phyloP scores from a whole-genome alignment of 2,113 vertebrate species.

The Natator depressus region DNA sequence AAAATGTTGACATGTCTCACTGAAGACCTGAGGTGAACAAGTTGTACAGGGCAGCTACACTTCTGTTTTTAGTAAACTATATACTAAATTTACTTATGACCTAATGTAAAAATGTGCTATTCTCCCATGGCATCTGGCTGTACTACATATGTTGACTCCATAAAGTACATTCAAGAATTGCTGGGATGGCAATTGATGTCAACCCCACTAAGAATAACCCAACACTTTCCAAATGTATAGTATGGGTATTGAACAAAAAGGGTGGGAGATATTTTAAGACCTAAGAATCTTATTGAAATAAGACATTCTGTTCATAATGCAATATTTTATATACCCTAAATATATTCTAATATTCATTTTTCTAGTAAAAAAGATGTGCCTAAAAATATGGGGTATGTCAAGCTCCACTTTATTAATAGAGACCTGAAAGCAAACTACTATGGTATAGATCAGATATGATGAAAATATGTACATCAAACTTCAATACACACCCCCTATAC shows the following conservation, averaged over 20 bases:
- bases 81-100: conserved; percentile 29
- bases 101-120: neutral
- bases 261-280: neutral
- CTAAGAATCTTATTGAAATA: accelerated
- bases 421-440: neutral
- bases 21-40: conserved; percentile 63
- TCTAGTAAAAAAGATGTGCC: neutral
- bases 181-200: neutral
- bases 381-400: neutral
- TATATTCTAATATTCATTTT: neutral
- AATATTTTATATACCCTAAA: neutral
- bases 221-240: neutral
- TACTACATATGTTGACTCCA: neutral
- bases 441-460: neutral
- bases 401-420: neutral
- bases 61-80: conserved; percentile 49
- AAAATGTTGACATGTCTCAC: conserved; percentile 71
- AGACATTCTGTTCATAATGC: conserved; percentile 1
- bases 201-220: neutral
- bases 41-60: conserved; percentile 60
- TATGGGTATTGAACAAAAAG: neutral
- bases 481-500: neutral
- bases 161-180: conserved; percentile 8
- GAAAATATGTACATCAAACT: neutral
- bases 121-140: conserved; percentile 14